Evolutionary conservation across 2,888 invertebrate genomes (phyloP), one percentile per base, ranked within the genome.

Genomic region (Tipula vernalis): DNA sequence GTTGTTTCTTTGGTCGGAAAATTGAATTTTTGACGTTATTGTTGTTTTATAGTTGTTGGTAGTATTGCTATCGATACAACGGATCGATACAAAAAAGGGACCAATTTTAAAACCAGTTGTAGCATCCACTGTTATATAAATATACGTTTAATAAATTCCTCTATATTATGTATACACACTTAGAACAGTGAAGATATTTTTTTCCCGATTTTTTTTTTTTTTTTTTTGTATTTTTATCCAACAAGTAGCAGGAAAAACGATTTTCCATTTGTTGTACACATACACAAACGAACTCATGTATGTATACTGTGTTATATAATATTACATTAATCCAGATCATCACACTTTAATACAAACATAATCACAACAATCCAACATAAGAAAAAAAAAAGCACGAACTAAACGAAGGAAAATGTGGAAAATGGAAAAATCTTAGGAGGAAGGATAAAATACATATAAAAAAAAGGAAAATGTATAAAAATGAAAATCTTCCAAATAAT

Each of bases 401-500:
- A 71, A 71, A 71, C 71, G 71, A 71, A 71, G 71, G 10, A 71
- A 71, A 71, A 71, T 71, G 71, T 71, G 71, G 10, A 71, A 57
- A 57, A 57, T 71, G 71, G 10, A 71, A 71, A 28, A 71, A 71
- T 71, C 71, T 71, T 71, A 71, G 71, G 71, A 71, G 28, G 71
- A 71, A 71, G 71, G 71, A 71, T 71, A 71, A 71, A 71, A 71
- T 57, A 5, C 15, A 15, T 57, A 28, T 71, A 71, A 71, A 28
- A 28, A 71, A 71, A 71, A 71, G 71, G 71, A 71, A 71, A 71
- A 71, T 71, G 71, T 71, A 71, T 71, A 71, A 71, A 71, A 71
- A 71, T 71, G 71, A 71, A 71, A 71, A 71, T 71, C 71, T 71
- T 71, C 71, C 71, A 71, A 71, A 71, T 71, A 71, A 71, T 71